A percentile compares a stretch with the other conserved stretches of the same genome.
Evolutionary conservation across 2,797 vertebrate genomes (phyloP).

Genomic region (Pelochelys cantorii): DNA sequence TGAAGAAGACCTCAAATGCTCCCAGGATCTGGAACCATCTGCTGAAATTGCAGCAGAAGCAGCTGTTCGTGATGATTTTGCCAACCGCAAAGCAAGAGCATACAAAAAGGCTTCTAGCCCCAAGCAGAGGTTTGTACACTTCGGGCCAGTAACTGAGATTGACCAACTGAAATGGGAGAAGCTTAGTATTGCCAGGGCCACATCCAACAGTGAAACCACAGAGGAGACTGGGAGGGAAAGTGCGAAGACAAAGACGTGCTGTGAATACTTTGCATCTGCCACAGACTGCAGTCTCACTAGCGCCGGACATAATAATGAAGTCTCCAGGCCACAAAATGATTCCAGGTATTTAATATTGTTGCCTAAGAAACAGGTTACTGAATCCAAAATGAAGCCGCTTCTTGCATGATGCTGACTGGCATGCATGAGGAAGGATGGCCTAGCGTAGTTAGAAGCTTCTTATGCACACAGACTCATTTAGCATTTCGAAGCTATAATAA

Average conservation of each 20-base stretch:
- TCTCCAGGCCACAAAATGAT: slow-evolving; percentile 38
- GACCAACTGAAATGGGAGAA: slow-evolving; percentile 87
- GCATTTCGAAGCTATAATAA: background rate
- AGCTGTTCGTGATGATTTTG: slow-evolving; percentile 81
- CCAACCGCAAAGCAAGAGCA: slow-evolving; percentile 81
- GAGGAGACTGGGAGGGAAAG: background rate
- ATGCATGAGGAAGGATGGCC: slow-evolving; percentile 50
- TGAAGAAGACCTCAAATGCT: slow-evolving; percentile 77
- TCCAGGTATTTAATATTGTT: slow-evolving; percentile 77
- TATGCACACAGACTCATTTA: accelerated
- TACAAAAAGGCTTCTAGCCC: slow-evolving; percentile 80
- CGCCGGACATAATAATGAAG: slow-evolving; percentile 21
- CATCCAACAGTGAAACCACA: slow-evolving; percentile 59
- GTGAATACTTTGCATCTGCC: slow-evolving; percentile 10
- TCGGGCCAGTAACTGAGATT: slow-evolving; percentile 95
- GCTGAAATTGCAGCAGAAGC: slow-evolving; percentile 80
- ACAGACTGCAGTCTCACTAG: background rate
- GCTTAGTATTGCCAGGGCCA: slow-evolving; percentile 81
- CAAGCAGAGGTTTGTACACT: slow-evolving; percentile 90
- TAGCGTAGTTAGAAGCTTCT: slow-evolving; percentile 13
- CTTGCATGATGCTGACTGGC: slow-evolving; percentile 42
- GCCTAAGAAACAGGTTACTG: background rate
- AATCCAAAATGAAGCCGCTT: slow-evolving; percentile 24
- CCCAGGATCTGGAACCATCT: slow-evolving; percentile 44
- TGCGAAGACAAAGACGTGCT: background rate